phyloP scores from a whole-genome alignment of 2,888 invertebrate species.

The Scaptomyza reducta region DNA sequence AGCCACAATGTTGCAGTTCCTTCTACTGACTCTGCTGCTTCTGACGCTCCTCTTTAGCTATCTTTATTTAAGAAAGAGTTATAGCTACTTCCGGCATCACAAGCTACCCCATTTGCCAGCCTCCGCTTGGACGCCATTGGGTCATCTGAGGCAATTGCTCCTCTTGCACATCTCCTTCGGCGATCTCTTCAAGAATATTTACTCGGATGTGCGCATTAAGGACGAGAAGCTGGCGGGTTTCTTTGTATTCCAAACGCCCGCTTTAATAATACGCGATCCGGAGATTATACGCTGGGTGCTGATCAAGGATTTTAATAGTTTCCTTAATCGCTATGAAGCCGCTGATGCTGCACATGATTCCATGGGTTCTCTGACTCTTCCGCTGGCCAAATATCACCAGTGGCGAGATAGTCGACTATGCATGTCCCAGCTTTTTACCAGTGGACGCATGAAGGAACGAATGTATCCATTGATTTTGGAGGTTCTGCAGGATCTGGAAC shows the following conservation, averaged over 20 bases:
- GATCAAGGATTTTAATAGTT: constrained; percentile 80
- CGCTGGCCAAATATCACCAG: constrained; percentile 75
- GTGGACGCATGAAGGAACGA: constrained; percentile 70
- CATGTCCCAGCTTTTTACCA: constrained; percentile 76
- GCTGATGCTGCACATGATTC: constrained; percentile 70
- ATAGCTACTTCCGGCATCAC: constrained; percentile 71
- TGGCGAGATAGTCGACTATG: constrained; percentile 75
- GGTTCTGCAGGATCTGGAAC: constrained; percentile 67
- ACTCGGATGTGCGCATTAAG: constrained; percentile 62
- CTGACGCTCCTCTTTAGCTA: constrained; percentile 30
- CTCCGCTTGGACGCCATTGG: constrained; percentile 78
- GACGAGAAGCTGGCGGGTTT: constrained; percentile 78
- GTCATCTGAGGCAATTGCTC: constrained; percentile 83
- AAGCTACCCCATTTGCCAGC: constrained; percentile 77
- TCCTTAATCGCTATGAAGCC: constrained; percentile 79
- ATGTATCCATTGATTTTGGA: constrained; percentile 81
- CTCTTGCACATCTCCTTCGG: constrained; percentile 78
- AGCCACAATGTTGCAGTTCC: constrained; percentile 39
- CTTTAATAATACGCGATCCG: constrained; percentile 83
- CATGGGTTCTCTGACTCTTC: constrained; percentile 72
- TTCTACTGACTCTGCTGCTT: constrained; percentile 26
- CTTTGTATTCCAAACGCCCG: constrained; percentile 84
- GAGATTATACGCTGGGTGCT: constrained; percentile 83
- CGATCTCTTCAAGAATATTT: constrained; percentile 80
- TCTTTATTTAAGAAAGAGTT: constrained; percentile 43